Evolutionary conservation across 2,888 invertebrate species (phyloP), one percentile per base, ranked within the genome.

Genomic region (Trachelus tabidus): DNA sequence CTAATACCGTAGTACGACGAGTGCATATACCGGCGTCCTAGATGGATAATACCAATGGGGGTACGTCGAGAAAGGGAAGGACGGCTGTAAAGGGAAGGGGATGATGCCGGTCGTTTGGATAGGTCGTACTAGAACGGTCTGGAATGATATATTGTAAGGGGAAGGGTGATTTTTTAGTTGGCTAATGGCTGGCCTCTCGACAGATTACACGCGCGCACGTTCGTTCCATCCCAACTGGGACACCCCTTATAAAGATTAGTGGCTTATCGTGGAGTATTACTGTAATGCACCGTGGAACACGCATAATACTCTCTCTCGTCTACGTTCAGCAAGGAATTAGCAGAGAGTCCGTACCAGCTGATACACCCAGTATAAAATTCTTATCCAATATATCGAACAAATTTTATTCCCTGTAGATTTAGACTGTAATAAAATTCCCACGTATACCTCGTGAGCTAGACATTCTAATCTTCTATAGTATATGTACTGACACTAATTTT

Each of bases 221-320:
- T 84, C 84, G 73, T 73, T 23, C 78, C 78, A 79, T 84, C 82
- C 86, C 87, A 85, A 87, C 86, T 85, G 88, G 89, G 86, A 85
- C 84, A 81, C 84, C 87, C 86, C 85, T 86, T 84, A 85, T 84
- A 83, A 86, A 88, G 89, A 90, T 90, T 90, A 89, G 89, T 87
- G 89, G 89, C 88, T 90, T 89, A 88, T 87, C 87, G 87, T 81
- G 81, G 84, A 85, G 85, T 86, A 89, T 89, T 89, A 87, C 84
- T 81, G 85, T 87, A 87, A 88, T 88, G 84, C 85, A 83, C 79
- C 85, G 82, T 85, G 84, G 83, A 85, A 83, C 83, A 81, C 84
- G 81, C 81, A 84, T 82, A 85, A 87, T 81, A 76, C 78, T 35
- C 40, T 33, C 31, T 23, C 71, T 71, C 71, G 31, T 71, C 31